Evolutionary conservation across 2,888 invertebrate species (phyloP), one percentile per base, ranked within the genome.

Genomic region (Dasysyrphus albostriatus): DNA sequence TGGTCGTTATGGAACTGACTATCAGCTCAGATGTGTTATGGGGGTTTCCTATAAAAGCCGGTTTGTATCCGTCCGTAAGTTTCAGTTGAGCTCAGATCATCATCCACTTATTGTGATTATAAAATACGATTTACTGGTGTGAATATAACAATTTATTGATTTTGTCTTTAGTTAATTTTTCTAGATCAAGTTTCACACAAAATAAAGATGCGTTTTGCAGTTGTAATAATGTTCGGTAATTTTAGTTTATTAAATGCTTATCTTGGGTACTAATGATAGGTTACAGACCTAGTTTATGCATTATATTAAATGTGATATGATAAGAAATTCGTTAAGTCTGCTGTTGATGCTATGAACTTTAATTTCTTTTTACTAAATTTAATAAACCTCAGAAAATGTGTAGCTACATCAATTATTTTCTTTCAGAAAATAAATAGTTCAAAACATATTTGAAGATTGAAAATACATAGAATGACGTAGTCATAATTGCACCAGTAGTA

Each of bases 11-110:
- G 5, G 2, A n/a, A 16, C 34, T 44, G 49, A 49, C 7, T 12
- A 47, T 29, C n/a, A 47, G 34, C 39, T 1, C 42, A 14, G 37
- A 49, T 19, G 7, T 1, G 51, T 16, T 47, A 39, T 2, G 8
- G 69, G 32, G 19, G 32, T 29, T n/a, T 78, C 16, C 69, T 82
- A 87, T 87, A 87, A 87, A 87, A 87, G 82, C 77, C 77, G 74
- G 82, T 78, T 87, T 75, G 29, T 14, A 82, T 73, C 8, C 49
- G 49, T 78, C 77, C 34, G 10, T 14, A 63, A 58, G 74, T 70
- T 69, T 87, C 74, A 87, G 85, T 87, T 82, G n/a, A 51, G 70
- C 34, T 87, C 58, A 74, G 77, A 77, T 74, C 58, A 69, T 42
- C 73, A 73, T 56, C 75, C 77, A 81, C 42, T 72, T 73, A 29